Evolutionary conservation across 1,140 invertebrate genomes (phyloP), one percentile per base, ranked within the genome.

Genomic region (Prorops nasuta): DNA sequence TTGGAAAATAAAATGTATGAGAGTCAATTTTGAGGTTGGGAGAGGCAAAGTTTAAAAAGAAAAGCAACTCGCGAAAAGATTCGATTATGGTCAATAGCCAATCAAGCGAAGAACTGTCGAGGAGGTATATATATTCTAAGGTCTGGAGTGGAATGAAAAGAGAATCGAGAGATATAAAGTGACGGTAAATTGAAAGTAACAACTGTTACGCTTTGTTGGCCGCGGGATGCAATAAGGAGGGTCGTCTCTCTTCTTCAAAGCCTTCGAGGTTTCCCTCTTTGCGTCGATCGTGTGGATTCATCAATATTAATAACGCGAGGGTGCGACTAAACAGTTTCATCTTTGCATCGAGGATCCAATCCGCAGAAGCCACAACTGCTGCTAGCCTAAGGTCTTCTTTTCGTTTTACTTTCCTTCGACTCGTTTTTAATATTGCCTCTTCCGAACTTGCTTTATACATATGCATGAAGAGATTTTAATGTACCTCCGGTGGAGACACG

Each of bases 391-490:
- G 4, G 32, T 20, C 22, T 22, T 38, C 32, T 28, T 22, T 37
- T 19, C 50, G 8, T 10, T 48, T 20, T 34, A 54, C 56, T 51
- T 58, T 46, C 31, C 47, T 59, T 46, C 36, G 46, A 59, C 49
- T 52, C 53, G 53, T 60, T 61, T 59, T 61, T 61, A 60, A 60
- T 60, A 60, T 61, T 60, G 57, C 56, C 58, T 42, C 39, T 36
- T 42, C 56, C 35, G 31, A 34, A 43, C 38, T 14, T 16, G 9
- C 9, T 57, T 58, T 58, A 63, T 63, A 63, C 60, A 63, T 63
- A 63, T 63, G 60, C 62, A 63, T 63, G 60, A 63, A 62, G 51
- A 51, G 46, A 63, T 62, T 63, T 63, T 63, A 63, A 63, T 63
- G 58, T 63, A 57, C 60, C 61, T 51, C 44, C 58, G 51, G 41